Evolutionary conservation across 2,888 invertebrate genomes (phyloP), one percentile per base, ranked within the genome.

Genomic region (Dichetophora obliterata): DNA sequence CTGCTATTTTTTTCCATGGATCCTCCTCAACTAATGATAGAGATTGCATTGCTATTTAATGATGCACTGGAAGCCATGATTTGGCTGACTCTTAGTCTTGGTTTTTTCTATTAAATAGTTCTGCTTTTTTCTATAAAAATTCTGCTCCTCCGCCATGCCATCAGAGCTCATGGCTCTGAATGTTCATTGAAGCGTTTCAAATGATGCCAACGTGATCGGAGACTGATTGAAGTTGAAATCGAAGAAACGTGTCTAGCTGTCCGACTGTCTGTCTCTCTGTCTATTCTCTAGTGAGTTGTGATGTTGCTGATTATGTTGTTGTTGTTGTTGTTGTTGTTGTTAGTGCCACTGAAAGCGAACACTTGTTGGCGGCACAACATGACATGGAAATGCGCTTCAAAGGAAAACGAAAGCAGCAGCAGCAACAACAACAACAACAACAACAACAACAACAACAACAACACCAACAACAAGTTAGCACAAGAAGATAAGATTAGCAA

Each of bases 181-280:
- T 37, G 66, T n/a, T 31, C 63, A 63, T 63, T 31, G 63, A 63
- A 63, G 63, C 63, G 63, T 31, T 31, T 14, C 24, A 31, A 34
- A 61, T 66, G 52, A 52, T 37, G 66, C 14, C 54, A 74, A 74
- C 66, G 52, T 54, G 74, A 74, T 74, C 66, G 74, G 52, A 65
- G 74, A 74, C 66, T 65, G 74, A 74, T 74, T 74, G 74, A 74
- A 74, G 54, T 66, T 22, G 54, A 74, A 74, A 74, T 74, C 74
- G 66, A 65, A 74, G 50, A 74, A 74, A 74, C 74, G 74, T 74
- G 74, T 74, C 66, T 37, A 37, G 65, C 19, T 73, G 73, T 52
- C 73, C 31, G 34, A 52, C 65, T 34, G 52, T 61, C 24, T 48
- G 61, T 73, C 24, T 34, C 34, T 61, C 43, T 48, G 61, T 73